These are phyloP conservation scores for Drosophila kanapiae DNA, from an alignment of 1,140 invertebrate species.

Conservation along the genomic window DNA sequence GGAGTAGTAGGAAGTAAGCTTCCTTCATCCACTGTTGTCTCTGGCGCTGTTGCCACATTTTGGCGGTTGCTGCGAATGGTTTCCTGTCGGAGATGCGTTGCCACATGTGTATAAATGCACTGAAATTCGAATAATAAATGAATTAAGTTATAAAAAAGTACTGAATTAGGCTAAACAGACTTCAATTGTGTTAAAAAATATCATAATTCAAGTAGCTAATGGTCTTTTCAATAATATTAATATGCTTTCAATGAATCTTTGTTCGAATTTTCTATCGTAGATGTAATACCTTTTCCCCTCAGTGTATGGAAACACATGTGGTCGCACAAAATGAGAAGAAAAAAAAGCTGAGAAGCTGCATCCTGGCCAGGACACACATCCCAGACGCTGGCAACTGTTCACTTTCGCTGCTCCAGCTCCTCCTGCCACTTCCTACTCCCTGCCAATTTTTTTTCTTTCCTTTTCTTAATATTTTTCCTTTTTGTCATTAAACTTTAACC, in stretches of 20 bases:
- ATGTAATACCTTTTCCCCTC: not conserved
- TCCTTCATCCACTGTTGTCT: constrained; percentile 62
- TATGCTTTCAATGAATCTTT: too few relatives aligned
- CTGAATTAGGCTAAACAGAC: too few relatives aligned
- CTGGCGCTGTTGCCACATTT: constrained; percentile 75
- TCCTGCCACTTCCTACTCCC: not conserved
- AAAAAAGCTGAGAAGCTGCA: constrained; percentile 62
- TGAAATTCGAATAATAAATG: not conserved
- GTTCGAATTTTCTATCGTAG: too few relatives aligned
- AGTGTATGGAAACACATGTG: constrained; percentile 21
- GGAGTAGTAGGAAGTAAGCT: constrained; percentile 59
- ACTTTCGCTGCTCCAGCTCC: constrained; percentile 62
- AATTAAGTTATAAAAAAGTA: too few relatives aligned
- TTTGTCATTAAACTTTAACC: constrained; percentile 80
- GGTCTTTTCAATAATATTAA: too few relatives aligned
- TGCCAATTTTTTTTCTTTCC: not conserved
- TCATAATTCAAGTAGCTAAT: too few relatives aligned
- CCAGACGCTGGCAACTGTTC: constrained; percentile 72
- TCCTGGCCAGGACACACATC: constrained; percentile 56
- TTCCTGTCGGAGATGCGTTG: constrained; percentile 79
- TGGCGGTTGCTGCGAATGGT: constrained; percentile 77
- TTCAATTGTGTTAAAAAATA: too few relatives aligned
- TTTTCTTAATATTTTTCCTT: constrained; percentile 32
- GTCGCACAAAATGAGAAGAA: constrained; percentile 9
- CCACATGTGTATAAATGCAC: constrained; percentile 45